Evolutionary conservation across 2,888 invertebrate genomes (phyloP), one percentile per base, ranked within the genome.

Genomic region (Microdon myrmicae): DNA sequence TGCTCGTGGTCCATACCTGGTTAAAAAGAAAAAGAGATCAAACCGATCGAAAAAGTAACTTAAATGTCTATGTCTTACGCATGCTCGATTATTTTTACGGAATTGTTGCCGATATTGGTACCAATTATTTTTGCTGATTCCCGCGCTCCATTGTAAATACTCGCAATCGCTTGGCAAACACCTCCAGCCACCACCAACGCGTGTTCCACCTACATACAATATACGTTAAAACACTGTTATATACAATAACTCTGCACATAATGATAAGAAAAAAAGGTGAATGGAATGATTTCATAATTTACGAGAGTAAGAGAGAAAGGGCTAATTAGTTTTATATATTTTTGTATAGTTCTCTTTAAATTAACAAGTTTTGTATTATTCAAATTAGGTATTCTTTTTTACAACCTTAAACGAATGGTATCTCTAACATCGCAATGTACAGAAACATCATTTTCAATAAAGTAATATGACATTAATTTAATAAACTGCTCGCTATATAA

Each of bases 11-110:
- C 90, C 90, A 78, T 90, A 90, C 72, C 89, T 89, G 69, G 10
- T 74, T 20, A 13, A 1, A 6, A 25, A 20, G 43, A 28, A 5
- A 9, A 41, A 31, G 14, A 31, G 2, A 13, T n/a, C n/a, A n/a
- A 32, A 16, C 1, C 16, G 14, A 49, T 26, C 14, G 38, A 32
- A 13, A 25, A 17, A 35, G 28, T 5, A 8, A 29, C n/a, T n/a
- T n/a, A 20, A 28, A n/a, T 19, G 5, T 22, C 9, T 23, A 35
- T 38, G 10, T 13, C 82, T 79, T 80, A 90, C 89, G 86, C 89
- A 73, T 90, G 86, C 69, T 86, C 82, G 26, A 91, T 88, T 45
- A 90, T 84, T 71, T 85, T 84, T 1, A 90, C 90, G 0, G 90
- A 90, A 75, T 90, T 90, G 68, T 87, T 82, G 38, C 88, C 85